Evolutionary conservation across 2,797 vertebrate genomes (phyloP), one percentile per base, ranked within the genome.

Genomic region (Leptodactylus fallax): DNA sequence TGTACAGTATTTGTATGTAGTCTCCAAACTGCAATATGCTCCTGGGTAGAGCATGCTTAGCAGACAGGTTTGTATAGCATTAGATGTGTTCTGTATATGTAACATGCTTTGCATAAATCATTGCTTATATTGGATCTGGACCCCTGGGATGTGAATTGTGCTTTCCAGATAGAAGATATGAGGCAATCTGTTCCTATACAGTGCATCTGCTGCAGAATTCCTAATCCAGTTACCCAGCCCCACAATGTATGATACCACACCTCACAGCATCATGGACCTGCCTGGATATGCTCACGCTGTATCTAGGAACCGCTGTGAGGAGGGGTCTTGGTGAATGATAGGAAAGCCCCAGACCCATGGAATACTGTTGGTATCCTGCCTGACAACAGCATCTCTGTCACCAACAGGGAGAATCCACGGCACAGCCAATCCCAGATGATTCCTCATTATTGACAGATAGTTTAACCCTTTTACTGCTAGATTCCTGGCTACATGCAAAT

Each of bases 351-450:
- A 60, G 69, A 49, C 71, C 71, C 61, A 53, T 12, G 21, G 51
- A 65, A 21, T 21, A 53, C 36, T 36, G 4, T 36, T 36, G 21
- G 49, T 79, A 67, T 84, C 76, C 81, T 88, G 87, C 87, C 87
- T 80, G 61, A 88, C 81, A 88, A 88, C 87, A 88, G 81, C 56
- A 16, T 69, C 13, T 56, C 55, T 61, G 74, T 21, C 25, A 25
- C 19, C 58, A 14, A 23, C 81, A 87, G 53, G 63, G 76, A 60
- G 61, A 79, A 51, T 67, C 72, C 81, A 71, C 9, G 1, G 49
- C 58, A 12, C 49, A 74, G 61, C 81, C 63, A 84, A 87, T 87
- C 61, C 45, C 8, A 19, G 25, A 27, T 17, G n/a, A 19, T n/a
- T 65, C 3, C 56, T 51, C 19, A 2, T 61, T 83, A 85, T 16